Base-by-base conservation (phyloP, 2,797 vertebrate genomes). In the Rhinella marina region DNA sequence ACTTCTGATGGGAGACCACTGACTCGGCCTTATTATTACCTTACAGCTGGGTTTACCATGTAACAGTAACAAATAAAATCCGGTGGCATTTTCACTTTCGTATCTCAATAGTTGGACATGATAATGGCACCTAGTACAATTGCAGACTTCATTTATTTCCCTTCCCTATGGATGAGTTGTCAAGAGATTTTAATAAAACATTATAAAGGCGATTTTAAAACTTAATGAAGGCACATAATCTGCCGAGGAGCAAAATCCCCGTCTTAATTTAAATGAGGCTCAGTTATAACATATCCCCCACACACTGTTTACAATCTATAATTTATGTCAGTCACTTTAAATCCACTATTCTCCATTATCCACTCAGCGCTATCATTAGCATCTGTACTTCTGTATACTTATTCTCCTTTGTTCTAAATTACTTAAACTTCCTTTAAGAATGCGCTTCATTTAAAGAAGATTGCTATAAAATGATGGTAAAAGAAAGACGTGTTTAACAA, bases 351-450 rank as follows among this genome's bases (percentile, higher is more conserved):
- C 96, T 94, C 93, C 95, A 95, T 97, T 95, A 95, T 96, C 95
- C 94, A 95, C 95, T 97, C 97, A 97, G 95, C 97, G 96, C 96
- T 96, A 96, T 95, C 95, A 97, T 96, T 97, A 96, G 91, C 92
- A 93, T 93, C 90, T 91, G 92, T 93, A 93, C 59, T 93, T 94
- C 91, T 93, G 89, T 93, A 94, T 93, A 92, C 92, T 92, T 93
- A 90, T 88, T 29, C 88, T 92, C 90, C 91, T 91, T 76, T 90
- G 90, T 84, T 92, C 92, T 90, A 89, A 90, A 89, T 87, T 86
- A 81, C 86, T 77, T 82, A 54, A 68, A 87, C 92, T 94, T 91
- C 90, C 90, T 91, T 92, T 92, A 93, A 27, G 77, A 70, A 66
- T 80, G 52, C 23, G 25, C 21, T 80, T 81, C 72, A 75, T 85